These are phyloP conservation scores for Cephus sareptanus DNA, from an alignment of 2,888 invertebrate species.

Conservation along the genomic window DNA sequence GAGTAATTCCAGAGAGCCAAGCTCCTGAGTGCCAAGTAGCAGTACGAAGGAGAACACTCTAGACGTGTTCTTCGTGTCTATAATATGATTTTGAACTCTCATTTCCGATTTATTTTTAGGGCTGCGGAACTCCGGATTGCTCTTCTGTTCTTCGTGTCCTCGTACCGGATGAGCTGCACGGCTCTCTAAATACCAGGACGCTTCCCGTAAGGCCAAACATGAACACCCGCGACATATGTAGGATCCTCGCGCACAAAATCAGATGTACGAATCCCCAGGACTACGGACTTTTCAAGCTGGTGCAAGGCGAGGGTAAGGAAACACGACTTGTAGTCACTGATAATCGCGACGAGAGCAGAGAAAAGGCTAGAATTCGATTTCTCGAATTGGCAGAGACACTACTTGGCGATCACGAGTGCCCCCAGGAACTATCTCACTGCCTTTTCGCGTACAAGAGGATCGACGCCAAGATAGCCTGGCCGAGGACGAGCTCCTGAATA, in stretches of 20 bases:
- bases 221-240: slow-evolving; percentile 91
- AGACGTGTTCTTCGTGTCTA: background rate
- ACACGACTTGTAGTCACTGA: background rate
- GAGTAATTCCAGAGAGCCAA: slow-evolving; percentile 24
- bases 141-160: slow-evolving; percentile 88
- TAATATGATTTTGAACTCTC: background rate
- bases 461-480: slow-evolving; percentile 98
- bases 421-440: slow-evolving; percentile 90
- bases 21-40: background rate
- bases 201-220: slow-evolving; percentile 94
- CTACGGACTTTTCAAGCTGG: slow-evolving; percentile 90
- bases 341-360: background rate
- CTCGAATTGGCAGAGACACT: slow-evolving; percentile 78
- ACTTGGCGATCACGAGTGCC: slow-evolving; percentile 88
- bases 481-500: slow-evolving; percentile 69
- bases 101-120: slow-evolving; percentile 37
- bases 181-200: slow-evolving; percentile 90
- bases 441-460: slow-evolving; percentile 95
- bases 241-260: slow-evolving; percentile 94
- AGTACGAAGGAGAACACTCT: background rate
- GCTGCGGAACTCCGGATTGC: slow-evolving; percentile 68
- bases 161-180: slow-evolving; percentile 93
- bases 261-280: slow-evolving; percentile 97
- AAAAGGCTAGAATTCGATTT: background rate
- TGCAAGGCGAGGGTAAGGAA: slow-evolving; percentile 85